Percentiles rank a stretch among this genome's conserved stretches.
Evolutionary conservation across 2,888 invertebrate species (phyloP).

Genomic region (Amiota communis): DNA sequence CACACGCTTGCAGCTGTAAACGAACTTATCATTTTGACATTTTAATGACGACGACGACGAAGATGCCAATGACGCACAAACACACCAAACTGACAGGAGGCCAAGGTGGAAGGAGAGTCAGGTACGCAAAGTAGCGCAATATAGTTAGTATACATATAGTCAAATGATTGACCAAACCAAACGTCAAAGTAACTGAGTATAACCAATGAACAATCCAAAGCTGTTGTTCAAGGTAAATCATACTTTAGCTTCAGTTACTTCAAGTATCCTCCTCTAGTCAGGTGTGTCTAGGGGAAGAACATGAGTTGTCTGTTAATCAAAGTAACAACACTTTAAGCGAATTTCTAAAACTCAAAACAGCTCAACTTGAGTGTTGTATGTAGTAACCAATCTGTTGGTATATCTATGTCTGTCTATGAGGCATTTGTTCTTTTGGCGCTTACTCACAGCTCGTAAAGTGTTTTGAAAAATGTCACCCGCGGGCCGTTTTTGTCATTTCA

Average conservation of each 20-base stretch:
- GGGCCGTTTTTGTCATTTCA: conserved; percentile 66
- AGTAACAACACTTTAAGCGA: conserved; percentile 59
- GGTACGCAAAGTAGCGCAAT: conserved; percentile 3
- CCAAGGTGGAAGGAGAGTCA: background rate
- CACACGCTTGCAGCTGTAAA: conserved; percentile 32
- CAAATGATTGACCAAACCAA: background rate
- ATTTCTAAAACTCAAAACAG: background rate
- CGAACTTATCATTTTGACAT: conserved; percentile 62
- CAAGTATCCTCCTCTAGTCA: background rate
- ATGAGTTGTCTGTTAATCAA: conserved; percentile 56
- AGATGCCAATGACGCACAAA: background rate
- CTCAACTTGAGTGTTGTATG: conserved; percentile 11
- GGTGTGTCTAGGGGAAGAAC: background rate
- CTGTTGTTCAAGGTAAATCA: too few relatives aligned
- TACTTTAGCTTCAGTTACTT: background rate
- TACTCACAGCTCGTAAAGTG: conserved; percentile 55
- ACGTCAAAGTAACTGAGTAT: background rate
- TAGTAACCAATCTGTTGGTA: background rate
- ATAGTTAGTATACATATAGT: too few relatives aligned
- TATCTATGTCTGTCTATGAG: too few relatives aligned
- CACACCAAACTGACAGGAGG: background rate
- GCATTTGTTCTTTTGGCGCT: too few relatives aligned
- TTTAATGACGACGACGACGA: conserved; percentile 60
- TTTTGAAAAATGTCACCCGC: conserved; percentile 65
- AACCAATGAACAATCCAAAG: too few relatives aligned